A percentile compares a stretch with the other conserved stretches of the same genome.
Evolutionary conservation across 2,113 vertebrate species (phyloP).

Genomic region (Pteruthius melanotis): DNA sequence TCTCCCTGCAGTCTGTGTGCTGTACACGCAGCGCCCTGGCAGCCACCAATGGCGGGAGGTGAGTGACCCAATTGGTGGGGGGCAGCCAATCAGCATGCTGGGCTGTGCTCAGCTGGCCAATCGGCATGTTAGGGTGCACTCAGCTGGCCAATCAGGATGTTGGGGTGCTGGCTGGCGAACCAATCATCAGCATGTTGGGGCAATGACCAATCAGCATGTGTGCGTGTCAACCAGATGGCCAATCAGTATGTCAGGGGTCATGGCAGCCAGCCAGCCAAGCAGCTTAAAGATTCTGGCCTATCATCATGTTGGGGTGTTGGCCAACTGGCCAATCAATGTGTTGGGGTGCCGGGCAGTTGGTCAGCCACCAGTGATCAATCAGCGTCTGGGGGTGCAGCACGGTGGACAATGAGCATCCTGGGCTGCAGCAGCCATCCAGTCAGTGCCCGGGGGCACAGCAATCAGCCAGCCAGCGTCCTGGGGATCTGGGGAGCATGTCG

Average conservation of each 20-base stretch:
- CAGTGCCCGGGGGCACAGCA: not conserved
- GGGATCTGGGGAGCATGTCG: no score
- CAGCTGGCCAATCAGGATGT: not conserved
- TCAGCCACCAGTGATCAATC: not conserved
- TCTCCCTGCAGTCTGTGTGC: conserved; percentile 83
- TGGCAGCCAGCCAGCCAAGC: not conserved
- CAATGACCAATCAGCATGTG: not conserved
- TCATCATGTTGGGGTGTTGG: not conserved
- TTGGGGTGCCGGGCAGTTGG: not conserved
- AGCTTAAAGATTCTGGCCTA: not conserved
- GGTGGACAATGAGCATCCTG: not conserved
- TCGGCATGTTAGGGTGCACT: no score
- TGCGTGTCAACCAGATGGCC: not conserved
- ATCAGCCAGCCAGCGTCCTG: not conserved
- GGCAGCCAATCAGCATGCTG: not conserved
- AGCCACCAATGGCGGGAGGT: conserved; percentile 94
- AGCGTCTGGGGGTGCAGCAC: not conserved
- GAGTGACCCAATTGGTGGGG: not conserved
- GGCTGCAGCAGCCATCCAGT: not conserved
- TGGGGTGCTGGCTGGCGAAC: not conserved
- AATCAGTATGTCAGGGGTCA: not conserved
- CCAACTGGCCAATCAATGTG: not conserved
- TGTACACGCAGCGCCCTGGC: conserved; percentile 90
- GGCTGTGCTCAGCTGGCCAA: not conserved
- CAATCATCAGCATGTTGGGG: not conserved